Base-by-base conservation (phyloP, 2,888 invertebrate genomes). In the Abrostola triplasia region DNA sequence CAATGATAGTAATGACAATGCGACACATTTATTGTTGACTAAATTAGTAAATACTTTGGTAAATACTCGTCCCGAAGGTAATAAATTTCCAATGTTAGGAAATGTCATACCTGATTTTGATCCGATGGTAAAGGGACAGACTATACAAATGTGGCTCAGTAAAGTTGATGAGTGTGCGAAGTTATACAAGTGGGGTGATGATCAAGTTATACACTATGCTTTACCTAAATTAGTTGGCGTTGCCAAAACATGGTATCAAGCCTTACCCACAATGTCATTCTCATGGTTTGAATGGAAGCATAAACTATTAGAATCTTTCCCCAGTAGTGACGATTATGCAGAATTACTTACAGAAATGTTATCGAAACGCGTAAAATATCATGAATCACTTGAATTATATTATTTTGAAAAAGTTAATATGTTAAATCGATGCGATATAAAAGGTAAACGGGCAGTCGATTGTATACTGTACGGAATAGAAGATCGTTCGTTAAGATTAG, bases 361-460 rank as follows among this genome's bases (percentile, higher is more conserved):
- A 10, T 53, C 42, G 5, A 63, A 56, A 37, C 38, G 57, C 5
- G 67, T 48, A 1, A 56, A 56, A 51, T 69, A 48, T 53, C 56
- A 59, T 5, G 70, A 74, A 5, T 59, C 61, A 8, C 56, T 74
- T 38, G 69, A 74, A 47, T 36, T 56, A 36, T 75, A 70, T 50
- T 75, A 62, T 55, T 71, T 37, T 7, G 37, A 5, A 7, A 37
- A 37, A 37, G 7, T 37, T 6, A 37, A 37, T 7, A 37, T 37
- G 67, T 37, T 74, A 47, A 69, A 74, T 41, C 48, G 67, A 2
- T 74, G 71, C 44, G 57, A 65, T 9, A 74, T 74, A n/a, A 12
- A 35, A 8, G 65, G 59, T 0, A 67, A 63, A 40, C 53, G 50
- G 9, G 68, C 70, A 0, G 64, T 64, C 5, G 69, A 69, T 24